Evolutionary conservation across 2,888 invertebrate genomes (phyloP), one percentile per base, ranked within the genome.

Genomic region (Trissolcus brochymenae): DNA sequence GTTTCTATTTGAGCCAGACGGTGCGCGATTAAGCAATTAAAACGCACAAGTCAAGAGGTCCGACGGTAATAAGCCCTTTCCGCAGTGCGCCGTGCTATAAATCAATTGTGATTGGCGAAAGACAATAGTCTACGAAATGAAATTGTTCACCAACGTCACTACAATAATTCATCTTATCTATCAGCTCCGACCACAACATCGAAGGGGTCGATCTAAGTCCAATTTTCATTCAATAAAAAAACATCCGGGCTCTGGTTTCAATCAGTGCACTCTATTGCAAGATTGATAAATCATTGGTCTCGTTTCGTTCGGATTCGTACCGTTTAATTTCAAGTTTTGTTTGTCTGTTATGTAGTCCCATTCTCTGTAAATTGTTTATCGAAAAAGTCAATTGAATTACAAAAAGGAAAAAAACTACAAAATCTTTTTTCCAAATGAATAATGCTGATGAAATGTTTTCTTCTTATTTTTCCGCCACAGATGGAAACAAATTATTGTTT

Each of bases 21-120:
- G 62, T 76, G 72, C 70, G 59, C 74, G 80, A 84, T 85, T 84
- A 83, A 85, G 85, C 83, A 85, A 85, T 85, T 85, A 82, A 80
- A 80, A 78, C 80, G 80, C 84, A 84, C 83, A 74, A 74, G 74
- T 55, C 55, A 13, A 56, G 57, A 25, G 64, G 21, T 72, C 49
- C 50, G 67, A 29, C 40, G 41, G 68, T 77, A 77, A 77, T 68
- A 73, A 67, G 73, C 67, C 72, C 71, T 67, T 59, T 73, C 56
- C 50, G 43, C 56, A 65, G 54, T 64, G 72, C 59, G 49, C 25
- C 51, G 35, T 35, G 53, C 60, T 64, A 77, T 79, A 79, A 79
- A 79, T 79, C 79, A 79, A 25, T 25, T 50, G 53, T 65, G 74
- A 72, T 64, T 59, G 53, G 57, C 59, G 61, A 65, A 67, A 67